These are phyloP conservation scores for Hemicordylus capensis DNA, from an alignment of 2,113 vertebrate species.

Conservation along the genomic window DNA sequence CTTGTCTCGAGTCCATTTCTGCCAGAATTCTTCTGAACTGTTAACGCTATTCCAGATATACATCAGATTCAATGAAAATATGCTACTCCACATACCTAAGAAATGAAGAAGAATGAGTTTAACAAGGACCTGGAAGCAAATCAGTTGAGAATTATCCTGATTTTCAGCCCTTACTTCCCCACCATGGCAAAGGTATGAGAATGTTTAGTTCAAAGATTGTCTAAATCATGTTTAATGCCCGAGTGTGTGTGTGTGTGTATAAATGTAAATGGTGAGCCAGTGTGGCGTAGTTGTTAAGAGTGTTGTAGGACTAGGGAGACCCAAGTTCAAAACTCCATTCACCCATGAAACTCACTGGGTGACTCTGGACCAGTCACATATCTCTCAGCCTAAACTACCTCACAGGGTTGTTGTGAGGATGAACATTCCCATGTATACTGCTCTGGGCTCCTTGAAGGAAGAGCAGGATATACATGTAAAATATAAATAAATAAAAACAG, in stretches of 20 bases:
- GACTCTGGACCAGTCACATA: no score
- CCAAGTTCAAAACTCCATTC: no score
- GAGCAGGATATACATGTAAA: no score
- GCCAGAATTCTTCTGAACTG: constrained; percentile 80
- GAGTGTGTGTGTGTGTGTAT: no score
- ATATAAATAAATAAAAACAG: no score
- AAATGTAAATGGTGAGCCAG: neutral
- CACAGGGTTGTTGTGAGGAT: no score
- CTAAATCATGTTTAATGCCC: neutral
- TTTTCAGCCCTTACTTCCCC: neutral
- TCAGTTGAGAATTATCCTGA: neutral
- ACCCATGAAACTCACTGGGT: no score
- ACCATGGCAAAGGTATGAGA: neutral
- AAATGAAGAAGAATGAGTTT: neutral
- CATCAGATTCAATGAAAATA: constrained; percentile 82
- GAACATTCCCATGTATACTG: no score
- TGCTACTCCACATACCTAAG: constrained; percentile 83
- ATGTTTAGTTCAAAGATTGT: neutral
- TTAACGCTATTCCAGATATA: constrained; percentile 80
- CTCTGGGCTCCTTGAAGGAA: no score
- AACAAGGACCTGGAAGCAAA: neutral
- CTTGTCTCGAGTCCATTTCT: constrained; percentile 77
- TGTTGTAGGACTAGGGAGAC: no score
- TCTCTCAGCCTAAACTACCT: no score
- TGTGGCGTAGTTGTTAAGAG: no score